Percentiles rank a stretch among this genome's conserved stretches.
Evolutionary conservation across 2,888 invertebrate species (phyloP).

Genomic region (Orchestes rusci): DNA sequence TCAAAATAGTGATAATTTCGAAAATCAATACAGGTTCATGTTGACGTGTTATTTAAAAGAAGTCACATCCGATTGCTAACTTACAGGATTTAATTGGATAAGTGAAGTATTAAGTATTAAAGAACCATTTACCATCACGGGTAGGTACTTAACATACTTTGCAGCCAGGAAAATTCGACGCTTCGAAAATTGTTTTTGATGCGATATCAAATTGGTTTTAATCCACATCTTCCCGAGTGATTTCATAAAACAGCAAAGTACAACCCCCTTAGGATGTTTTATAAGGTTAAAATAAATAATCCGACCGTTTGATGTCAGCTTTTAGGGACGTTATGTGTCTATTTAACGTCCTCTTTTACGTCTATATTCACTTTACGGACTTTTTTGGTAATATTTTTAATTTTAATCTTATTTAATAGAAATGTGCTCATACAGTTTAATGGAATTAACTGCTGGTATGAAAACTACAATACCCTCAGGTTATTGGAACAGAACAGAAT

Average conservation of each 20-base stretch:
- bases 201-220: constrained; percentile 41
- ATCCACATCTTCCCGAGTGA: constrained; percentile 40
- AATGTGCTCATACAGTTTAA: not conserved
- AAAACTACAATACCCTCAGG: too few relatives aligned
- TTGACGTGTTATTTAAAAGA: too few relatives aligned
- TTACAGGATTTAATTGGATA: too few relatives aligned
- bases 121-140: constrained; percentile 17
- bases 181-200: constrained; percentile 31
- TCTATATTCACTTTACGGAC: constrained; percentile 26
- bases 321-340: constrained; percentile 32
- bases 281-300: constrained; percentile 41
- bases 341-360: constrained; percentile 27
- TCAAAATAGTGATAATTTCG: too few relatives aligned
- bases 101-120: too few relatives aligned
- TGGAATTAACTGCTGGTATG: constrained; percentile 1
- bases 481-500: too few relatives aligned
- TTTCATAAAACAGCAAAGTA: constrained; percentile 38
- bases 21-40: too few relatives aligned
- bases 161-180: constrained; percentile 1
- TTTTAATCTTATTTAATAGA: constrained; percentile 13
- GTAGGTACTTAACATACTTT: constrained; percentile 21
- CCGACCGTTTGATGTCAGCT: constrained; percentile 36
- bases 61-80: too few relatives aligned
- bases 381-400: constrained; percentile 15
- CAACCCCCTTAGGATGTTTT: constrained; percentile 36